phyloP scores from a whole-genome alignment of 2,113 vertebrate genomes.

The Ictidomys tridecemlineatus region DNA sequence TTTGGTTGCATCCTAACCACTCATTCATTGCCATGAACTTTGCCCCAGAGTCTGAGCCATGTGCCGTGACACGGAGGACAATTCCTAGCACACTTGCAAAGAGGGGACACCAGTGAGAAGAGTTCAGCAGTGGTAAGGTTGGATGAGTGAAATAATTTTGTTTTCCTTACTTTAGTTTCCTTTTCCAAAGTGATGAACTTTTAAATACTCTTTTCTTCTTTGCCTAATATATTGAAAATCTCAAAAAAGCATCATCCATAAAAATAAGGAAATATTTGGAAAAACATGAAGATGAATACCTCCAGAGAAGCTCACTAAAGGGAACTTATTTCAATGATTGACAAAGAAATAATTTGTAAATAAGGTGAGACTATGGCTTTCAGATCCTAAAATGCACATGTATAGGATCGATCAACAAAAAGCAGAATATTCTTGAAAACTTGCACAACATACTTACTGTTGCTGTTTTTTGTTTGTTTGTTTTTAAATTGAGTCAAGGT shows the following conservation, averaged over 20 bases:
- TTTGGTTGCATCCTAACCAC: conserved; percentile 18
- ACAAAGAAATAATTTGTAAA: conserved; percentile 36
- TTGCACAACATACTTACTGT: neutral
- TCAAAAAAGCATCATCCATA: neutral
- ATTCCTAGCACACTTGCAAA: neutral
- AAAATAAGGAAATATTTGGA: neutral
- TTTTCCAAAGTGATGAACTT: neutral
- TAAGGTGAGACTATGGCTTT: neutral
- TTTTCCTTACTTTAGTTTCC: neutral
- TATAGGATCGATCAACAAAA: neutral
- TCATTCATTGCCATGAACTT: neutral
- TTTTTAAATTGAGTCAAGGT: neutral
- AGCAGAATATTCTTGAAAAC: conserved; percentile 6
- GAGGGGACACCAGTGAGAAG: neutral
- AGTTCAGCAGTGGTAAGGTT: neutral
- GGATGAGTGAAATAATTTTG: neutral
- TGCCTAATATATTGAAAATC: neutral
- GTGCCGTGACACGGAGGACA: neutral
- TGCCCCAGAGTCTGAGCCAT: neutral
- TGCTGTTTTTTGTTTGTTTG: neutral
- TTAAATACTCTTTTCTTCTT: neutral
- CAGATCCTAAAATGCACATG: neutral
- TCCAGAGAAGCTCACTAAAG: neutral
- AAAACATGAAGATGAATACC: neutral
- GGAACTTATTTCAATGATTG: neutral